A percentile compares a stretch with the other conserved stretches of the same genome.
Evolutionary conservation across 2,113 vertebrate genomes (phyloP).

Genomic region (Plestiodon gilberti): DNA sequence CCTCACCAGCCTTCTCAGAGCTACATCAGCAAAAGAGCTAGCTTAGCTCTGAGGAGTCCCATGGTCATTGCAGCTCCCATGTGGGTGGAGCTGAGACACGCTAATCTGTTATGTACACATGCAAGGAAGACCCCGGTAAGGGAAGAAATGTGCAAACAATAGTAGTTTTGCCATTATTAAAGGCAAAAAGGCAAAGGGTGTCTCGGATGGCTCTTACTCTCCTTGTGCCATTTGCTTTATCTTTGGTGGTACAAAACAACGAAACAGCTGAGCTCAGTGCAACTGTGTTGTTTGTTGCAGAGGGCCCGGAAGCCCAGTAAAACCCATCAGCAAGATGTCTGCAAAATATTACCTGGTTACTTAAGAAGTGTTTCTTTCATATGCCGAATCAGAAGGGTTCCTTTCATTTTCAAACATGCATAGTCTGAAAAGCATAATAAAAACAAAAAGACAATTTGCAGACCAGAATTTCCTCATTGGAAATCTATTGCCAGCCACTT

Average conservation of each 20-base stretch:
- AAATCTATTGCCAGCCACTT: neutral
- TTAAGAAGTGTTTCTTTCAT: conserved; percentile 6
- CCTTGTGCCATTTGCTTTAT: neutral
- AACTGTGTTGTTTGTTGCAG: no score
- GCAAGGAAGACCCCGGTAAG: neutral
- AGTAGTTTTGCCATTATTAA: neutral
- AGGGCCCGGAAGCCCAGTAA: neutral
- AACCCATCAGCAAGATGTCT: neutral
- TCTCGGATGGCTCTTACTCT: neutral
- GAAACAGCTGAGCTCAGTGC: no score
- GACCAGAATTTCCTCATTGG: conserved; percentile 30
- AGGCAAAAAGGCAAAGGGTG: neutral
- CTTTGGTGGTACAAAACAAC: neutral
- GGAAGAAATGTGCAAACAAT: neutral
- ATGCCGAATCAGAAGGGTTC: conserved; percentile 2
- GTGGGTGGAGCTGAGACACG: no score
- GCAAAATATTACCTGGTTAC: neutral
- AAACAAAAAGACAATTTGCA: neutral
- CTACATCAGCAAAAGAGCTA: no score
- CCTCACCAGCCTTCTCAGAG: no score
- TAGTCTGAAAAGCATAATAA: neutral
- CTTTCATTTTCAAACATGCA: conserved; percentile 24
- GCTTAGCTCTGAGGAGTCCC: no score
- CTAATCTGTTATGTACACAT: neutral
- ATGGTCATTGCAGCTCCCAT: no score